Conservation (phyloP, 1,140 invertebrate genomes). For the Ceratoteleas bidentatus region DNA sequence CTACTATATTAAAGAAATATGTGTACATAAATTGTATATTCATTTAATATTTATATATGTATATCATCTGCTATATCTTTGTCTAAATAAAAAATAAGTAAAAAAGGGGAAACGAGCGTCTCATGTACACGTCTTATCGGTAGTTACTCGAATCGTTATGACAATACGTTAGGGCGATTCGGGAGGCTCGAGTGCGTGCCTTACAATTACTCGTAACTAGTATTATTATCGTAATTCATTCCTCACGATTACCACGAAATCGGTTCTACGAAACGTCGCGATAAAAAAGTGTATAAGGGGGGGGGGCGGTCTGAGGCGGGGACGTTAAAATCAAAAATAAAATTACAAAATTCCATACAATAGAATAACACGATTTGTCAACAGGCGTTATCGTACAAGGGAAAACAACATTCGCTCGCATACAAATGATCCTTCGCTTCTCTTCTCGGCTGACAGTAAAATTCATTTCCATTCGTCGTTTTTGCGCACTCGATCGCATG, state of each 20-base stretch:
- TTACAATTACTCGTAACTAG: conserved; percentile 50
- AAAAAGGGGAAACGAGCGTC: conserved; percentile 37
- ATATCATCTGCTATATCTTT: conserved; percentile 32
- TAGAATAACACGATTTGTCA: conserved; percentile 64
- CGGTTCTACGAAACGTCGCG: conserved; percentile 49
- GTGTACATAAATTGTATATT: conserved; percentile 39
- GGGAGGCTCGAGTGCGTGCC: conserved; percentile 55
- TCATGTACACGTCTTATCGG: conserved; percentile 46
- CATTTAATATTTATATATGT: conserved; percentile 30
- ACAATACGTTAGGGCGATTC: conserved; percentile 39
- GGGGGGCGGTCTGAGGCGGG: too few species aligned
- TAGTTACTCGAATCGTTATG: conserved; percentile 29
- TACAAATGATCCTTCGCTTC: conserved; percentile 40
- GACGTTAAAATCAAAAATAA: conserved; percentile 62
- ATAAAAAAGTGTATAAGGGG: conserved; percentile 54
- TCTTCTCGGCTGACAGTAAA: too few species aligned
- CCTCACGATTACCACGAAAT: conserved; percentile 50
- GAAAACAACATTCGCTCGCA: conserved; percentile 59
- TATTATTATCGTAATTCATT: conserved; percentile 43
- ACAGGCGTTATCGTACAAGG: conserved; percentile 59
- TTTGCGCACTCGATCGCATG: conserved; percentile 25
- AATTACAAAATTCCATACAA: conserved; percentile 63
- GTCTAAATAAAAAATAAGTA: conserved; percentile 61
- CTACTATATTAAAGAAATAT: conserved; percentile 51
- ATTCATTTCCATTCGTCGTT: too few species aligned